Conservation (phyloP, 2,888 invertebrate species). For the Lagria hirta region DNA sequence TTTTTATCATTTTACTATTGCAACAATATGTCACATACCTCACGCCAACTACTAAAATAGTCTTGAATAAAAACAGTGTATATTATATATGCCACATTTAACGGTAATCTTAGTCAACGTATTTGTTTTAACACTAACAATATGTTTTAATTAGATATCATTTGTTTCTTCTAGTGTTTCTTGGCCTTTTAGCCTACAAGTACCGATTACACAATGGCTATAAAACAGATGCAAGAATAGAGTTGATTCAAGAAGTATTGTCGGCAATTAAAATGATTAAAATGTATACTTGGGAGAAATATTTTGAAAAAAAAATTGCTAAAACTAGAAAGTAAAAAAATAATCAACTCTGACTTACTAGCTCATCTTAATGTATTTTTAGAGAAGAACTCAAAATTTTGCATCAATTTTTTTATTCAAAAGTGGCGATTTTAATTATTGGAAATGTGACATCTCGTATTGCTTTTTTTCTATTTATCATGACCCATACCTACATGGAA, state of each 20-base stretch:
- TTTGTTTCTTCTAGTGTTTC: slow-evolving; percentile 31
- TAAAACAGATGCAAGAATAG: slow-evolving; percentile 40
- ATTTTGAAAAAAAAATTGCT: slow-evolving; percentile 56
- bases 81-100: too few species aligned
- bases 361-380: slow-evolving; percentile 33
- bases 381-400: slow-evolving; percentile 68
- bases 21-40: too few species aligned
- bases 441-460: slow-evolving; percentile 44
- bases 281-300: slow-evolving; percentile 44
- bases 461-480: slow-evolving; percentile 48
- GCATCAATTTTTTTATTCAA: slow-evolving; percentile 43
- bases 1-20: too few species aligned
- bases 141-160: not conserved
- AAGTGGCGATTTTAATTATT: slow-evolving; percentile 39
- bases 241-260: slow-evolving; percentile 40
- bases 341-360: not conserved
- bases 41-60: too few species aligned
- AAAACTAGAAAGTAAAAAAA: slow-evolving; percentile 47
- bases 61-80: too few species aligned
- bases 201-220: slow-evolving; percentile 40
- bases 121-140: not conserved
- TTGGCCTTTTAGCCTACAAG: slow-evolving; percentile 34
- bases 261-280: slow-evolving; percentile 43
- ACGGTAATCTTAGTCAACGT: too few species aligned
- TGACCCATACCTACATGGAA: slow-evolving; percentile 68